phyloP scores from a whole-genome alignment of 2,888 invertebrate species.

The Cepaea hortensis region DNA sequence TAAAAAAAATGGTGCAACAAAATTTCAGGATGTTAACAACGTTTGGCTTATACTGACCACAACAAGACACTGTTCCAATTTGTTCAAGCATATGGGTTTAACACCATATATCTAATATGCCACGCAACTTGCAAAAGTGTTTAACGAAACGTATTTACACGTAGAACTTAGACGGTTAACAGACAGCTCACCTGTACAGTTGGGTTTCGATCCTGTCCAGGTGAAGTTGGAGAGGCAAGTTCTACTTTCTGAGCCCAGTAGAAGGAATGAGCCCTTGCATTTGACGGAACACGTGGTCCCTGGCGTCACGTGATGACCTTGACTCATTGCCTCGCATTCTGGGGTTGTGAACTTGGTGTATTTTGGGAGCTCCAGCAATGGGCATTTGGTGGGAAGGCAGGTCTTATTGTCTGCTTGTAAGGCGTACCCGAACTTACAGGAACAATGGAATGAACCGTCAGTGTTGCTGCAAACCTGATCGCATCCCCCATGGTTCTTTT shows the following conservation, averaged over 20 bases:
- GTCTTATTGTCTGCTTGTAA: slow-evolving; percentile 49
- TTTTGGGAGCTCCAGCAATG: slow-evolving; percentile 30
- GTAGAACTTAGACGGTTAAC: too few relatives aligned
- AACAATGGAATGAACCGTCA: slow-evolving; percentile 63
- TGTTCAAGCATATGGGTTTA: too few relatives aligned
- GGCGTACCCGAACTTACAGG: slow-evolving; percentile 55
- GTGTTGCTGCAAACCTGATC: slow-evolving; percentile 63
- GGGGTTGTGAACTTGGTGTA: slow-evolving; percentile 31
- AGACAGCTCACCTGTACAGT: slow-evolving; percentile 38
- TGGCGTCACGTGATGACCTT: slow-evolving; percentile 40
- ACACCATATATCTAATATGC: too few relatives aligned
- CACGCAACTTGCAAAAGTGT: too few relatives aligned
- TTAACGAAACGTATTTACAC: too few relatives aligned
- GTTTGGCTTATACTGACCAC: too few relatives aligned
- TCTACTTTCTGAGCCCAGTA: slow-evolving; percentile 30
- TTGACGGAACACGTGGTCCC: slow-evolving; percentile 47
- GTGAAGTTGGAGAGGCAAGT: slow-evolving; percentile 47
- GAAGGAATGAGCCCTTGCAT: slow-evolving; percentile 35
- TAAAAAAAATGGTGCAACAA: too few relatives aligned
- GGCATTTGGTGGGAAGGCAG: slow-evolving; percentile 49
- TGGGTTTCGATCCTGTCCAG: slow-evolving; percentile 40
- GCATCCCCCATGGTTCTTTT: slow-evolving; percentile 52
- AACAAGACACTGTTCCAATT: too few relatives aligned
- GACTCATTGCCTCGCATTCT: slow-evolving; percentile 25
- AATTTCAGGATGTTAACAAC: too few relatives aligned